These are phyloP conservation scores for Teleopsis dalmanni DNA, from an alignment of 1,140 invertebrate genomes.

Conservation along the genomic window DNA sequence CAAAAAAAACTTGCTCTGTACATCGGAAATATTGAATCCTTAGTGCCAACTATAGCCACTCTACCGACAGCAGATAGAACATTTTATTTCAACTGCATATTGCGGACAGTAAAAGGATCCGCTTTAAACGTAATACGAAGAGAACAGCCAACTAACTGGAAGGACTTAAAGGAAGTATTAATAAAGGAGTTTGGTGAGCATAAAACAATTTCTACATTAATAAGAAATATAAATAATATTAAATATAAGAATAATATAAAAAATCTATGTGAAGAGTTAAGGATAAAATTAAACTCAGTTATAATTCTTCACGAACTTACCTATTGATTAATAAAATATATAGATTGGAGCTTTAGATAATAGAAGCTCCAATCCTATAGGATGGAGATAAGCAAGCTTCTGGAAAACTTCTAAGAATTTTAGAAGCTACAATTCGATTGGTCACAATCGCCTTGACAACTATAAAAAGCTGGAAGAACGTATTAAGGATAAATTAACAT, in stretches of 20 bases:
- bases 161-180: not conserved
- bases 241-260: not conserved
- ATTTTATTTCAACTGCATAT: constrained; percentile 1
- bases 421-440: too few relatives aligned
- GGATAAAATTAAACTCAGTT: too few relatives aligned
- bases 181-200: constrained; percentile 9
- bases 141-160: not conserved
- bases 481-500: too few relatives aligned
- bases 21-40: not conserved
- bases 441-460: too few relatives aligned
- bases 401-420: too few relatives aligned
- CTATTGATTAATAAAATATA: too few relatives aligned
- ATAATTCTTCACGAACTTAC: too few relatives aligned
- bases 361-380: too few relatives aligned
- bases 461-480: too few relatives aligned
- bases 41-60: not conserved
- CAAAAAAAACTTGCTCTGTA: constrained; percentile 1
- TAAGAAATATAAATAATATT: not conserved
- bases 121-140: constrained; percentile 2
- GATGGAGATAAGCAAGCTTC: too few relatives aligned
- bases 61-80: not conserved
- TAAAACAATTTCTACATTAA: constrained; percentile 12
- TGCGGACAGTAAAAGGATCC: not conserved
- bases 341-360: too few relatives aligned
- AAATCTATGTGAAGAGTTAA: constrained; percentile 3